Evolutionary conservation across 2,113 vertebrate species (phyloP).

Genomic region (Crotalus viridis): DNA sequence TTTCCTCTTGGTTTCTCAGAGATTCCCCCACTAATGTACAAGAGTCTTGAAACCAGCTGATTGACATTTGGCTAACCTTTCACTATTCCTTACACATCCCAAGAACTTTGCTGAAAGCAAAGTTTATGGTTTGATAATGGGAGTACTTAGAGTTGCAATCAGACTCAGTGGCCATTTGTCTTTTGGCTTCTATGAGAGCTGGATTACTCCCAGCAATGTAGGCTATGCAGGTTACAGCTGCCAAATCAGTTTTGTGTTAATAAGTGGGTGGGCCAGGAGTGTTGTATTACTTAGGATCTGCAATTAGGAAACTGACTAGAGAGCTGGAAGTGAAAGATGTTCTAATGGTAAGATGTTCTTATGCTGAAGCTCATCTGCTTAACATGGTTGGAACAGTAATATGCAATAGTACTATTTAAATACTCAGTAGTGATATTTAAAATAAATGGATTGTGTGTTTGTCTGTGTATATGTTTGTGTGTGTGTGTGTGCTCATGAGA

Average conservation of each 20-base stretch:
- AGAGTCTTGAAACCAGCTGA: slow-evolving; percentile 49
- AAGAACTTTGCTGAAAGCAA: slow-evolving; percentile 44
- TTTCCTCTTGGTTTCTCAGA: slow-evolving; percentile 77
- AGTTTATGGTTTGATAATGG: neutral
- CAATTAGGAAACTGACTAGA: neutral
- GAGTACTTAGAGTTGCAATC: neutral
- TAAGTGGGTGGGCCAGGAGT: neutral
- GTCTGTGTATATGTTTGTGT: neutral
- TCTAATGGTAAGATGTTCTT: neutral
- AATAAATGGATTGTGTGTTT: neutral
- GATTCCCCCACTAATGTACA: slow-evolving; percentile 57
- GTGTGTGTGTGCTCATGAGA: neutral
- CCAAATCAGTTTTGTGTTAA: slow-evolving; percentile 4
- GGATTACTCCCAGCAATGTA: neutral
- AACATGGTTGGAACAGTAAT: neutral
- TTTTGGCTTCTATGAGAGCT: neutral
- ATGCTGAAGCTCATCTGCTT: neutral
- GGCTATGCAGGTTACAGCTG: neutral
- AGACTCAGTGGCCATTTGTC: neutral
- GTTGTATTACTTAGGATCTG: neutral
- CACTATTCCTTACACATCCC: slow-evolving; percentile 47
- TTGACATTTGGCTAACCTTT: slow-evolving; percentile 62
- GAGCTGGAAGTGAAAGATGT: neutral
- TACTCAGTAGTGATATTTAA: neutral
- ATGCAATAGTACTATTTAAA: neutral